Conservation (phyloP, 2,113 vertebrate species). For the Neogobius melanostomus region DNA sequence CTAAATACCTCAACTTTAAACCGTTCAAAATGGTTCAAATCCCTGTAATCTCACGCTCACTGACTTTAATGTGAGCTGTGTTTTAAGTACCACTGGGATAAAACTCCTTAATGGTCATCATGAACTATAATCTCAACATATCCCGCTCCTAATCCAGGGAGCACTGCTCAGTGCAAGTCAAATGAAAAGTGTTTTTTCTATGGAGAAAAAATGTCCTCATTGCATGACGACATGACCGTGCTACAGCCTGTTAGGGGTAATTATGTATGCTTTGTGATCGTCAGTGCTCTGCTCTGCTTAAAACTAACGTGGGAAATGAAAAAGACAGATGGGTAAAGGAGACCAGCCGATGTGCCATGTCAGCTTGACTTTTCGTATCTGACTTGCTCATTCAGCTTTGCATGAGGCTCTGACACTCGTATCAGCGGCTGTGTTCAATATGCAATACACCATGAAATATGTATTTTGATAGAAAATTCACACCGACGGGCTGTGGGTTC, state of each 20-base stretch:
- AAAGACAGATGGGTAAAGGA: conserved; percentile 46
- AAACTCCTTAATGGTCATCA: conserved; percentile 74
- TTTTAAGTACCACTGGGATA: conserved; percentile 69
- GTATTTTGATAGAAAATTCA: not conserved
- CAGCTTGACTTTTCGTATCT: conserved; percentile 24
- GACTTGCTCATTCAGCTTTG: conserved; percentile 16
- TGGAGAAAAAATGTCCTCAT: conserved; percentile 22
- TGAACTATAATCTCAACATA: conserved; percentile 72
- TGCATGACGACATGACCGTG: conserved; percentile 15
- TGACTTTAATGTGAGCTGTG: conserved; percentile 68
- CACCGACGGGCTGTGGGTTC: not conserved
- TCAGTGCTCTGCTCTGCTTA: conserved; percentile 22
- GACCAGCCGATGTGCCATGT: conserved; percentile 13
- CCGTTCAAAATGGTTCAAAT: conserved; percentile 65
- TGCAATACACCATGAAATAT: not conserved
- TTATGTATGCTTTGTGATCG: conserved; percentile 44
- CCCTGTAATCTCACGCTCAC: conserved; percentile 68
- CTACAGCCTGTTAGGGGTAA: conserved; percentile 36
- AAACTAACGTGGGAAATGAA: conserved; percentile 34
- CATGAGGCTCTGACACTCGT: not conserved
- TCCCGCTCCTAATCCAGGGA: conserved; percentile 69
- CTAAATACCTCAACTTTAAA: conserved; percentile 67
- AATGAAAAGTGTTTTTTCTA: conserved; percentile 58
- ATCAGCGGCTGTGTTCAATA: not conserved
- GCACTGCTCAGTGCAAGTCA: conserved; percentile 46